phyloP scores from a whole-genome alignment of 2,888 invertebrate species.

The Orthonevra nobilis region DNA sequence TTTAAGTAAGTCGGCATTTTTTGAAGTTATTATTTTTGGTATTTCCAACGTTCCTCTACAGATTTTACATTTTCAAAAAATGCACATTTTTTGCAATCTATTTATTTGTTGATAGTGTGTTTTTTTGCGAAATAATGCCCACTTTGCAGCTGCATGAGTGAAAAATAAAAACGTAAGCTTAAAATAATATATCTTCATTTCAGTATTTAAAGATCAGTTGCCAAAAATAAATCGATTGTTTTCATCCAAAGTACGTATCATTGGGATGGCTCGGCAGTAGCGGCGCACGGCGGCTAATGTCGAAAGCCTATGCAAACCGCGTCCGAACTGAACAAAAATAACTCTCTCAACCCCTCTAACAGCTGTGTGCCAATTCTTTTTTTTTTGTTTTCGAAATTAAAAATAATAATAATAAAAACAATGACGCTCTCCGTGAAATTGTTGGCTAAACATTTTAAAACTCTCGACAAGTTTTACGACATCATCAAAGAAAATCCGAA shows the following conservation, averaged over 20 bases:
- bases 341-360: conserved; percentile 2
- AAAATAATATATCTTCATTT: conserved; percentile 27
- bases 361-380: conserved; percentile 1
- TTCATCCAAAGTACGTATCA: conserved; percentile 36
- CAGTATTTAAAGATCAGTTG: conserved; percentile 25
- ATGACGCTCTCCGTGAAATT: background rate
- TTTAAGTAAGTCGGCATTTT: too few relatives aligned
- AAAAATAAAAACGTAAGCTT: conserved; percentile 5
- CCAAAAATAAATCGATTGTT: conserved; percentile 61
- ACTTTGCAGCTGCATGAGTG: conserved; percentile 11
- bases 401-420: background rate
- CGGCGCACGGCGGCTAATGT: too few relatives aligned
- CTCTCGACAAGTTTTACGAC: too few relatives aligned
- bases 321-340: conserved; percentile 33
- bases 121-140: too few relatives aligned
- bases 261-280: too few relatives aligned
- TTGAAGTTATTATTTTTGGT: too few relatives aligned
- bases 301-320: conserved; percentile 47
- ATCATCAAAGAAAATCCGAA: too few relatives aligned
- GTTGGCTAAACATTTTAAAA: conserved; percentile 31
- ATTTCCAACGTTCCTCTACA: too few relatives aligned
- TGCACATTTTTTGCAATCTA: too few relatives aligned
- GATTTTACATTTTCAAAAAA: too few relatives aligned
- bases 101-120: too few relatives aligned
- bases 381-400: background rate